These are phyloP conservation scores for Drosophila nr. perissopoda DNA, from an alignment of 2,888 invertebrate species.

Conservation along the genomic window DNA sequence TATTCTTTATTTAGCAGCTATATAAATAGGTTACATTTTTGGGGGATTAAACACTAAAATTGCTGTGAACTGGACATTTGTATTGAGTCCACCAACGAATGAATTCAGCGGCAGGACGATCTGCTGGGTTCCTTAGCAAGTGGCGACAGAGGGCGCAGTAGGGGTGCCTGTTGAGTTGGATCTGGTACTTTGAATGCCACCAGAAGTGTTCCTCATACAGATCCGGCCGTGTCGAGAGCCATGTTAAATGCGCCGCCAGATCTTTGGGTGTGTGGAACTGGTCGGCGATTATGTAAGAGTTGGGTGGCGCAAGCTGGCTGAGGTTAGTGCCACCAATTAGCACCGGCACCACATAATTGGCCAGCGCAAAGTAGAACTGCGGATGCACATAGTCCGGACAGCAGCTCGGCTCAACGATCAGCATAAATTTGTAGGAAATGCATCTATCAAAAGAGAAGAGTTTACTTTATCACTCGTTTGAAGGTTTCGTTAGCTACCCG, in stretches of 20 bases:
- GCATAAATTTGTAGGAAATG: conserved; percentile 87
- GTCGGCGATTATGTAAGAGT: conserved; percentile 87
- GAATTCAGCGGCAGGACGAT: conserved; percentile 5
- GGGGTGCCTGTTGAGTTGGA: conserved; percentile 26
- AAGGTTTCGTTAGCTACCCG: conserved; percentile 28
- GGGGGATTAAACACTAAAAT: neutral
- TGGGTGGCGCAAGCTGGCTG: conserved; percentile 86
- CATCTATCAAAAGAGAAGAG: conserved; percentile 34
- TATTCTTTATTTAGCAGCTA: neutral
- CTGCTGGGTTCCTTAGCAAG: conserved; percentile 21
- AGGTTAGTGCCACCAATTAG: conserved; percentile 88
- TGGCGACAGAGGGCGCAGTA: conserved; percentile 60
- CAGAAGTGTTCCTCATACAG: conserved; percentile 87
- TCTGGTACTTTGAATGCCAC: conserved; percentile 84
- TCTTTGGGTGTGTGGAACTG: conserved; percentile 86
- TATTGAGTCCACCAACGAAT: conserved; percentile 50
- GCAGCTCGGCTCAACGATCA: conserved; percentile 88
- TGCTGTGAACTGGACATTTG: conserved; percentile 28
- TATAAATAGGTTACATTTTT: neutral
- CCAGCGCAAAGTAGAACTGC: conserved; percentile 82
- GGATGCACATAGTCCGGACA: conserved; percentile 89
- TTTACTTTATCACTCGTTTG: neutral
- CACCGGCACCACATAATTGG: conserved; percentile 86
- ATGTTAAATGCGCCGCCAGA: conserved; percentile 86
- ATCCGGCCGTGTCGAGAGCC: conserved; percentile 81